These are phyloP conservation scores for Euglossa dilemma DNA, from an alignment of 1,140 invertebrate genomes.

Conservation along the genomic window DNA sequence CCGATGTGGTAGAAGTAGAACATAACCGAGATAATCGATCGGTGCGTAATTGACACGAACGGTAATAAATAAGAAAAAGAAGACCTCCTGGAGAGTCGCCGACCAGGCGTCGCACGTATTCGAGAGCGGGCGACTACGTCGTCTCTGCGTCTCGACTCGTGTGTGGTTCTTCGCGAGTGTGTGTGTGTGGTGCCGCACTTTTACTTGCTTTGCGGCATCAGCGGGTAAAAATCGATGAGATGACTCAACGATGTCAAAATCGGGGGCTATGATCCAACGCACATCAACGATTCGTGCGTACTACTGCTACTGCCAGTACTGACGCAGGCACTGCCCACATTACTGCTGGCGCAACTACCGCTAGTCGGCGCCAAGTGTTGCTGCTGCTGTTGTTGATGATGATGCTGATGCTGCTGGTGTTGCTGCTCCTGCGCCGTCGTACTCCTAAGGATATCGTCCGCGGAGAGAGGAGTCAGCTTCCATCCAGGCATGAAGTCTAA, in stretches of 20 bases:
- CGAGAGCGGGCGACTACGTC: slow-evolving; percentile 24
- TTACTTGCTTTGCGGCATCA: slow-evolving; percentile 65
- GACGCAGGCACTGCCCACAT: slow-evolving; percentile 56
- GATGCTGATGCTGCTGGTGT: slow-evolving; percentile 55
- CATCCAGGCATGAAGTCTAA: slow-evolving; percentile 86
- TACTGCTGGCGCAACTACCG: slow-evolving; percentile 64
- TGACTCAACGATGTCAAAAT: slow-evolving; percentile 79
- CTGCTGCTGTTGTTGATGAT: slow-evolving; percentile 57
- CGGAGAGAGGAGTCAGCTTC: slow-evolving; percentile 86
- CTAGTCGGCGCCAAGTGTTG: slow-evolving; percentile 52
- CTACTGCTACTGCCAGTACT: slow-evolving; percentile 71
- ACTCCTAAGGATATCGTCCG: slow-evolving; percentile 86
- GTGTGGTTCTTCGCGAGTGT: not conserved
- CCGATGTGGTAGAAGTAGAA: slow-evolving; percentile 51
- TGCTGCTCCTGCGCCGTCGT: slow-evolving; percentile 72
- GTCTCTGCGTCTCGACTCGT: slow-evolving; percentile 24
- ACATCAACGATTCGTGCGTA: slow-evolving; percentile 81
- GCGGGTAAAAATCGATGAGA: slow-evolving; percentile 79
- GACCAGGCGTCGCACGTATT: slow-evolving; percentile 42
- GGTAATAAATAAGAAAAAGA: slow-evolving; percentile 71
- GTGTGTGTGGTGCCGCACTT: slow-evolving; percentile 12
- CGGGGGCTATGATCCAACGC: slow-evolving; percentile 81
- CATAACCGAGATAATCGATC: slow-evolving; percentile 63
- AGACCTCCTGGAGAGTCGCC: slow-evolving; percentile 57
- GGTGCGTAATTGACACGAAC: slow-evolving; percentile 78